phyloP scores from a whole-genome alignment of 2,113 vertebrate species.

The Gallinago undulata region DNA sequence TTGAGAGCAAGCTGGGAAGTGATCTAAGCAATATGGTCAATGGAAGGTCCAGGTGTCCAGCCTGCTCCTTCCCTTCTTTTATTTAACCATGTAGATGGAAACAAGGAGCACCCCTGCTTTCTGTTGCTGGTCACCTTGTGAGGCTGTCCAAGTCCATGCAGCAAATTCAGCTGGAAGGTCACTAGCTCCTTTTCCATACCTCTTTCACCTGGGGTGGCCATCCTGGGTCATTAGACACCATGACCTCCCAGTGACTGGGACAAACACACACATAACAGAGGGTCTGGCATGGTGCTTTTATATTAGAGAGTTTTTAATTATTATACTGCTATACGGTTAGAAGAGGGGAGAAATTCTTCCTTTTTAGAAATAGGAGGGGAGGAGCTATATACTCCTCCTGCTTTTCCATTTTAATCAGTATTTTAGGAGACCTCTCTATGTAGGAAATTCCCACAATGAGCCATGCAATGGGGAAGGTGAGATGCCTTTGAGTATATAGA shows the following conservation, averaged over 20 bases:
- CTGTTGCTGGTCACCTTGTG: background rate
- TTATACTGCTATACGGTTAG: background rate
- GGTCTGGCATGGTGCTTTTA: background rate
- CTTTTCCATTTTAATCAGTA: background rate
- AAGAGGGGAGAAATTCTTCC: background rate
- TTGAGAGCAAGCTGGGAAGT: background rate
- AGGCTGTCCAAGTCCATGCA: background rate
- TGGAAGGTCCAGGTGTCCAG: background rate
- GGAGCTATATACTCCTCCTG: background rate
- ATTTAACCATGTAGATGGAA: background rate
- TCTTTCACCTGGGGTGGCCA: background rate
- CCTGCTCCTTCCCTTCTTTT: background rate
- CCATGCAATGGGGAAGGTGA: background rate
- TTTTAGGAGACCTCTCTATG: background rate
- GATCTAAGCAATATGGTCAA: background rate
- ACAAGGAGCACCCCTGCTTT: background rate
- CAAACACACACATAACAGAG: background rate
- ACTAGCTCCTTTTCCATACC: background rate
- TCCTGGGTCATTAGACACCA: background rate
- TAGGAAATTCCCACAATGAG: background rate
- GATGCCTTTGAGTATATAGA: background rate
- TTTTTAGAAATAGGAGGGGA: background rate
- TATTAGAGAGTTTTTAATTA: background rate
- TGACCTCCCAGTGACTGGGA: background rate
- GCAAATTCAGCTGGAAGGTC: background rate